Conservation (phyloP, 2,113 vertebrate species). For the Artemisiospiza belli region DNA sequence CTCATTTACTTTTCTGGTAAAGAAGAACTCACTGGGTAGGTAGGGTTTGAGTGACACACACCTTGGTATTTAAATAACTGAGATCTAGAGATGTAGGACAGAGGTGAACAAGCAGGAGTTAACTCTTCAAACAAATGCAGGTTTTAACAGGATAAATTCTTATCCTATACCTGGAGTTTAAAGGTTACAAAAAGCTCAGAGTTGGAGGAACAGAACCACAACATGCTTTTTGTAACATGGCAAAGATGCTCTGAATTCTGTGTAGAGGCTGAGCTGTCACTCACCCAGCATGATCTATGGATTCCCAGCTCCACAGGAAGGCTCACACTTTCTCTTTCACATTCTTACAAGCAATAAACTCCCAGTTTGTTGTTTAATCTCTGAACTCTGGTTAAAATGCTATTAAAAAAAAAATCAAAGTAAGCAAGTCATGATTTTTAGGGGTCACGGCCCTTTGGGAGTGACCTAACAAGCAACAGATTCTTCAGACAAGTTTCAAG, state of each 20-base stretch:
- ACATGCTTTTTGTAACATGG: not conserved
- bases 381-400: not conserved
- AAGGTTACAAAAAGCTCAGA: constrained; percentile 2
- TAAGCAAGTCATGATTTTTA: not conserved
- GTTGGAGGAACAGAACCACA: not conserved
- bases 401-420: not conserved
- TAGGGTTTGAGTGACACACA: constrained; percentile 37
- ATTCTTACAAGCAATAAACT: not conserved
- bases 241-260: not conserved
- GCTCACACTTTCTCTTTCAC: not conserved
- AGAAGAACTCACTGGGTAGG: not conserved
- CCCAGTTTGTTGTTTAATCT: not conserved
- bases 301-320: not conserved
- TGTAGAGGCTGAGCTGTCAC: not conserved
- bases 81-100: constrained; percentile 49
- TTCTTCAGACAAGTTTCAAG: not conserved
- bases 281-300: not conserved
- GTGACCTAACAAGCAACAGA: not conserved
- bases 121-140: constrained; percentile 17
- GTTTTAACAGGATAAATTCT: constrained; percentile 34
- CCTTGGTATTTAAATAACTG: constrained; percentile 8
- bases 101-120: not conserved
- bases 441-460: not conserved
- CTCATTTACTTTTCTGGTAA: not conserved
- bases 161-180: not conserved